Conservation (phyloP, 2,797 vertebrate genomes). For the Fratercula arctica region DNA sequence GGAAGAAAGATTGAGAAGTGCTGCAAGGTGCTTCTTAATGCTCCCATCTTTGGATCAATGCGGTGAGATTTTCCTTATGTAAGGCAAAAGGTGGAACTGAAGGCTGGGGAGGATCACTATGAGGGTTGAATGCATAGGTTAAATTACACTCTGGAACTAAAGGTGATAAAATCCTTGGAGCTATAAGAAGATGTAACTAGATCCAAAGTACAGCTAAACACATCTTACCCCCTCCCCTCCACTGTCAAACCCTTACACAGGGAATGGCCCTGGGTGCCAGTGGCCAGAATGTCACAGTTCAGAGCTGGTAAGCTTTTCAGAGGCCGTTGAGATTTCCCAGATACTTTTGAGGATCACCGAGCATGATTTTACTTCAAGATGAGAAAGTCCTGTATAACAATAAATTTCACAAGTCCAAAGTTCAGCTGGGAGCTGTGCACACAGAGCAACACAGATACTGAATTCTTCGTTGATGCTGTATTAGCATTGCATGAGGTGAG, state of each 20-base stretch:
- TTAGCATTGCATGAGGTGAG: conserved; percentile 57
- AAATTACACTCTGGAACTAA: conserved; percentile 52
- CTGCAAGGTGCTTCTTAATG: not conserved
- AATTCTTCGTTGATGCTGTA: conserved; percentile 59
- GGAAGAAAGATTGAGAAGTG: not conserved
- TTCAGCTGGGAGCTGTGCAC: not conserved
- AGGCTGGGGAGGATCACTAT: not conserved
- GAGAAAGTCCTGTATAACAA: not conserved
- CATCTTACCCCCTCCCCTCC: conserved; percentile 5
- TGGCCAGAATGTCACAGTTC: conserved; percentile 43
- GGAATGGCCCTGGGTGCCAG: not conserved
- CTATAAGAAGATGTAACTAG: conserved; percentile 52
- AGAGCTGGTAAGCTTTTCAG: not conserved
- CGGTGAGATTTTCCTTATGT: not conserved
- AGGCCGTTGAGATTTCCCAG: not conserved
- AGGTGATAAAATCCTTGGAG: conserved; percentile 64
- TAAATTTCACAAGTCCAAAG: not conserved
- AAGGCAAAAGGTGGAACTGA: not conserved
- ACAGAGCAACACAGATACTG: conserved; percentile 11
- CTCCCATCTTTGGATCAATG: not conserved
- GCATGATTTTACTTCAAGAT: not conserved
- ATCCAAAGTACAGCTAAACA: conserved; percentile 29
- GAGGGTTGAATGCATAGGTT: conserved; percentile 33
- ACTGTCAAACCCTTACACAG: not conserved
- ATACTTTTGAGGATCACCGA: not conserved